Conservation (phyloP, 2,888 invertebrate species). For the Stenotaenia linearis region DNA sequence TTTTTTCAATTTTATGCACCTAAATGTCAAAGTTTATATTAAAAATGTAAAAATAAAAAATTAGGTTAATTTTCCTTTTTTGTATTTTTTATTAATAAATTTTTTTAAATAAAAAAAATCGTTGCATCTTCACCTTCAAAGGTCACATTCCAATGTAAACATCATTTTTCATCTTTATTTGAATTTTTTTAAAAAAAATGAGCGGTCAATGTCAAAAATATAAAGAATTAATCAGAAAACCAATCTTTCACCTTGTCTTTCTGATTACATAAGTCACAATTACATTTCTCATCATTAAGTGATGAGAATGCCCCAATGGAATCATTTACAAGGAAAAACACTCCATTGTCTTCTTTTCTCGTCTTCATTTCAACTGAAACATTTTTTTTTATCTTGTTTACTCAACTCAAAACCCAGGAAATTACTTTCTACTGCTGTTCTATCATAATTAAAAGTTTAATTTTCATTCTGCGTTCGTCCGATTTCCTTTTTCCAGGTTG, state of each 20-base stretch:
- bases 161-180: not conserved
- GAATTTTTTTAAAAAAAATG: not conserved
- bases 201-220: not conserved
- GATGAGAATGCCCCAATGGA: not conserved
- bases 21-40: no score
- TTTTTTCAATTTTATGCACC: no score
- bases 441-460: not conserved
- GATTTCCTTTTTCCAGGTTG: not conserved
- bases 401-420: not conserved
- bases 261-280: not conserved
- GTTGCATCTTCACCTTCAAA: not conserved
- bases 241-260: not conserved
- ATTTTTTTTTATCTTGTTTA: not conserved
- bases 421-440: not conserved
- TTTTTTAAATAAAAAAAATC: not conserved
- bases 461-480: not conserved
- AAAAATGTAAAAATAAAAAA: no score
- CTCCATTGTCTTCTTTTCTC: slow-evolving; percentile 1
- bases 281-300: not conserved
- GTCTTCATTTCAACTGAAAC: not conserved
- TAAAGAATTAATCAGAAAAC: not conserved
- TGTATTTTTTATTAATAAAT: no score
- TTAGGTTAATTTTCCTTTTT: no score
- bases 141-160: not conserved
- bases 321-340: slow-evolving; percentile 13